Base-by-base conservation (phyloP, 2,113 vertebrate genomes). In the Xiphophorus couchianus region DNA sequence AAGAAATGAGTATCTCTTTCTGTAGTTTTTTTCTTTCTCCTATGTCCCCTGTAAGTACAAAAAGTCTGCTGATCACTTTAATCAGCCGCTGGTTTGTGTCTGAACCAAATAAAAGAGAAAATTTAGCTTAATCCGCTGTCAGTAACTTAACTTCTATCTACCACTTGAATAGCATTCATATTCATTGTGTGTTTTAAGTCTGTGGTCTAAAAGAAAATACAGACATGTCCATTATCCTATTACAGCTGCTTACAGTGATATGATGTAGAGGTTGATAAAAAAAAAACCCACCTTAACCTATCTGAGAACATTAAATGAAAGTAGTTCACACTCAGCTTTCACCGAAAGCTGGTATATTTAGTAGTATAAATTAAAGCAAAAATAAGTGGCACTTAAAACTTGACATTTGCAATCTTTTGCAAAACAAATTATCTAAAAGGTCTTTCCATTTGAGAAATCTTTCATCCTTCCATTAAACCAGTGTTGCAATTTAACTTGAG, bases 181-280 rank as follows among this genome's bases (percentile, higher is more conserved):
- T 80, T 65, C 88, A 86, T 90, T 77, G 75, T 74, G 84, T 86
- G 76, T 86, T 86, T 86, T 60, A 88, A 90, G 88, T 89, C 81
- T 88, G 85, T 84, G 83, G 82, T 82, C 82, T 77, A 79, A 91
- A 90, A 90, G 90, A 86, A 91, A 93, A 91, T 90, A 84, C 86
- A 91, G 90, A 91, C 90, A 82, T 92, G 83, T 85, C 86, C 89
- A 89, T 92, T 91, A 91, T 92, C 83, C 88, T 87, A 91, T 93
- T 93, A 93, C 79, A 83, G 81, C 81, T 84, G 89, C 89, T 91
- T 89, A 78, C 74, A 89, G 80, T 64, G 63, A 74, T 72, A 68
- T 80, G 89, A 91, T 90, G 85, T 81, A 78, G 77, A 75, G 84
- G 48, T 60, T 88, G 91, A 90, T 90, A 89, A 86, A 89, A 85